phyloP scores from a whole-genome alignment of 2,113 vertebrate genomes.

The Uria aalge region DNA sequence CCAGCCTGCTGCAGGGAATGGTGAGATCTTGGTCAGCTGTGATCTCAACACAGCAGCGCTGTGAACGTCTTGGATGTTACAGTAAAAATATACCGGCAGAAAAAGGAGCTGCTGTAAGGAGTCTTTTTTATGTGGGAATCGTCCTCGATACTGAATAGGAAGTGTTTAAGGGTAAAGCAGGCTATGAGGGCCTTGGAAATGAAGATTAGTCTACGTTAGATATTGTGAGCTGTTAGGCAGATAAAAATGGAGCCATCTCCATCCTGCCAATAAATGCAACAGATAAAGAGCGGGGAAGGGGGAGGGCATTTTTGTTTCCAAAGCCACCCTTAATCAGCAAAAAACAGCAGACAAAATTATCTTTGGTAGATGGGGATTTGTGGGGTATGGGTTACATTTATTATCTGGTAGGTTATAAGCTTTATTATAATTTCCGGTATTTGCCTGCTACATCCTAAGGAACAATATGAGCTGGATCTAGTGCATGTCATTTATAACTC shows the following conservation, averaged over 20 bases:
- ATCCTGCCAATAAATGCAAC: conserved; percentile 3
- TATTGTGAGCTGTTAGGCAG: background rate
- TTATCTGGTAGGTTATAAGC: conserved; percentile 34
- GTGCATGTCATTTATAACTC: background rate
- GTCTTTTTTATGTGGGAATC: background rate
- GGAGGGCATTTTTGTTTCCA: background rate
- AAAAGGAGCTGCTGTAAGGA: background rate
- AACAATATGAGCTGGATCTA: background rate
- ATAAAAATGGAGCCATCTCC: conserved; percentile 10
- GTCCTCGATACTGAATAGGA: background rate
- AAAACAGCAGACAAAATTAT: conserved; percentile 46
- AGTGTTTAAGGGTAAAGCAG: background rate
- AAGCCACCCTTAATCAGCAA: conserved; percentile 40
- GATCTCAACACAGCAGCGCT: background rate
- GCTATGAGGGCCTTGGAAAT: background rate
- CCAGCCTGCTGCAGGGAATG: background rate
- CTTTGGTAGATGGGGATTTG: conserved; percentile 42
- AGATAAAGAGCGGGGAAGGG: background rate
- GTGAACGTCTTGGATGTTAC: accelerated
- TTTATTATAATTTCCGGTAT: conserved; percentile 48
- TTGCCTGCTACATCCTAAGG: background rate
- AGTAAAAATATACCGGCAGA: background rate
- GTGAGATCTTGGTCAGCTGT: background rate
- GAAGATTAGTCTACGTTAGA: background rate
- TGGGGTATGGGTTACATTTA: conserved; percentile 33